A percentile compares a stretch with the other conserved stretches of the same genome.
Evolutionary conservation across 2,113 vertebrate genomes (phyloP).

Genomic region (Benitochromis conjunctus): DNA sequence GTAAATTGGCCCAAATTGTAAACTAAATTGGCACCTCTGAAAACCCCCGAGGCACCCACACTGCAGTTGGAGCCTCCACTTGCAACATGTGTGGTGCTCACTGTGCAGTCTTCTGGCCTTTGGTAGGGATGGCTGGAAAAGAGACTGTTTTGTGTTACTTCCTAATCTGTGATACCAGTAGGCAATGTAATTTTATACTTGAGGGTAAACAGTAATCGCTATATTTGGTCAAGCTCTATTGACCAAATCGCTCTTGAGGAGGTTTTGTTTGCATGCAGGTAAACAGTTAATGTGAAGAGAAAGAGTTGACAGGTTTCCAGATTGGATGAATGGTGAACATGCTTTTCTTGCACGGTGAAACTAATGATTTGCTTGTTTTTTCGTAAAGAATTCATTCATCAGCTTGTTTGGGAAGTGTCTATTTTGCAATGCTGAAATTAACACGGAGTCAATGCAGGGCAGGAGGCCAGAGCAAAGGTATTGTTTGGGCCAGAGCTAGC

Average conservation of each 20-base stretch:
- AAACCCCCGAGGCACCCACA: conserved; percentile 14
- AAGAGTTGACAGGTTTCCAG: background rate
- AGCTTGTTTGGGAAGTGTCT: background rate
- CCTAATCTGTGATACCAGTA: background rate
- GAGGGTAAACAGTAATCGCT: background rate
- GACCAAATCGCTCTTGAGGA: background rate
- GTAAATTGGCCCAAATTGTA: conserved; percentile 25
- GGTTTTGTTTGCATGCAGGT: background rate
- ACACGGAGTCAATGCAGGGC: background rate
- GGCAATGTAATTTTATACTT: background rate
- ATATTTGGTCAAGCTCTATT: background rate
- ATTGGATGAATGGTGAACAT: background rate
- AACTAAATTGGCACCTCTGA: conserved; percentile 50
- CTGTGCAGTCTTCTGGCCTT: background rate
- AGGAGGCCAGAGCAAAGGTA: background rate
- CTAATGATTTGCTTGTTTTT: conserved; percentile 1
- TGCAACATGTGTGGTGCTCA: background rate
- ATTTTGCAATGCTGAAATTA: background rate
- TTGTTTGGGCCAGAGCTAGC: background rate
- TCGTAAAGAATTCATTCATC: background rate
- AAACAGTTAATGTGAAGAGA: background rate
- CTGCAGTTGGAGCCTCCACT: background rate
- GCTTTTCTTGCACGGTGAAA: background rate
- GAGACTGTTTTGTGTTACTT: background rate
- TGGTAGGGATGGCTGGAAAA: background rate